Evolutionary conservation across 2,888 invertebrate species (phyloP), one percentile per base, ranked within the genome.

Genomic region (Glaucopsyche alexis): DNA sequence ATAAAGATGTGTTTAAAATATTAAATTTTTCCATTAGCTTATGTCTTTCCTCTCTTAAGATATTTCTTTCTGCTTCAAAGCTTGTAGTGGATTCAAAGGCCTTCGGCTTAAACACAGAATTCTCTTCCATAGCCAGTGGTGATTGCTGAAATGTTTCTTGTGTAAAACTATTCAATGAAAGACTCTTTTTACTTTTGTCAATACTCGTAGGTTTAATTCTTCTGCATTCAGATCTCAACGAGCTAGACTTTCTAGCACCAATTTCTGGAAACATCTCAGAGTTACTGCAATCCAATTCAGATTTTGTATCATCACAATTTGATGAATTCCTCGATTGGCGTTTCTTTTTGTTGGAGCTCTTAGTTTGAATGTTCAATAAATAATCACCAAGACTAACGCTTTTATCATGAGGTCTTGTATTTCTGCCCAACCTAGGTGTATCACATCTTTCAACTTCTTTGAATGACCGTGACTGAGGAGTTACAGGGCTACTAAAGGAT

Each of bases 161-260:
- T 38, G 81, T 88, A 72, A 91, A 91, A 80, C 85, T 91, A 42
- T 85, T 91, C 1, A 92, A 66, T 0, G 90, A 90, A 7, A 86
- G 77, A 79, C 88, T 88, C 74, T 89, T 89, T 73, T 88, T 78
- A 42, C 78, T 81, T 71, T 83, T 86, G 71, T 90, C 88, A 49
- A 91, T 87, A 45, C 87, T 89, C 0, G 94, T 94, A 0, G 94
- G 94, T 76, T 94, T 94, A 1, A 94, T 94, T 75, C 94, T 82
- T 0, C 86, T 78, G 75, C 85, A 85, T 40, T 89, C 91, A 0
- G 87, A 87, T 11, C 84, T 79, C 16, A 91, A 77, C 0, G 90
- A 91, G 49, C 82, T 90, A 0, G 90, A 81, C 76, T 90, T 89
- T 60, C 91, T 83, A 0, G 88, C 84, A 16, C 91, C 90, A 1